Conservation (phyloP, 2,113 vertebrate species). For the Istiophorus platypterus region DNA sequence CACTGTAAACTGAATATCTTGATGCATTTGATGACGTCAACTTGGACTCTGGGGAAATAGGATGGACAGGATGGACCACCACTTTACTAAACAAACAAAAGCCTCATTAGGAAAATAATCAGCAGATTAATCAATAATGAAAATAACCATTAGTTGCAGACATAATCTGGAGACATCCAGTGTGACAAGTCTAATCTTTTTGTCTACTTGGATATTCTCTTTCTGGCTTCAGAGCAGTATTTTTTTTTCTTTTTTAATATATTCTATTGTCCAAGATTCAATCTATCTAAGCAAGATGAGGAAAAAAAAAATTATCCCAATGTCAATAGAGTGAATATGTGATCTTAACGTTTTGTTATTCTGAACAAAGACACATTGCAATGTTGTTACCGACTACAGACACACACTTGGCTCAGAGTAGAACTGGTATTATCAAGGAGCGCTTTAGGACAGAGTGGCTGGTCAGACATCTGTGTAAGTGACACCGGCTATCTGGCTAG, state of each 20-base stretch:
- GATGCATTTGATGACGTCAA: not conserved
- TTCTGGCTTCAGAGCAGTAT: not conserved
- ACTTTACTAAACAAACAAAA: not conserved
- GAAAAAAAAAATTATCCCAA: not conserved
- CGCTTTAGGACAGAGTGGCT: conserved; percentile 52
- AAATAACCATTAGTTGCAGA: not conserved
- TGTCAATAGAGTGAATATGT: conserved; percentile 8
- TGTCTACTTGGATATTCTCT: not conserved
- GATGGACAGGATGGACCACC: not conserved
- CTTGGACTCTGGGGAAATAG: not conserved
- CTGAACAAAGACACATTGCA: conserved; percentile 6
- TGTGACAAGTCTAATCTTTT: not conserved
- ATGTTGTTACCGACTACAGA: conserved; percentile 34
- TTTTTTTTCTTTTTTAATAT: not conserved
- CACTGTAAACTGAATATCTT: not conserved
- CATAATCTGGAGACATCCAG: not conserved
- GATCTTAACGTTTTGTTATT: conserved; percentile 11
- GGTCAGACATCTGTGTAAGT: conserved; percentile 63
- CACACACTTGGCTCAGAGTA: conserved; percentile 39
- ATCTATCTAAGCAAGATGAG: conserved; percentile 4
- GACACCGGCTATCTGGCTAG: conserved; percentile 55
- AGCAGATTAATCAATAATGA: not conserved
- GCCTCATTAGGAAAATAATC: not conserved
- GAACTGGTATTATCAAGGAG: conserved; percentile 32
- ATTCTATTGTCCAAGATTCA: conserved; percentile 4